These are phyloP conservation scores for Apis dorsata DNA, from an alignment of 1,140 invertebrate species.

Conservation along the genomic window DNA sequence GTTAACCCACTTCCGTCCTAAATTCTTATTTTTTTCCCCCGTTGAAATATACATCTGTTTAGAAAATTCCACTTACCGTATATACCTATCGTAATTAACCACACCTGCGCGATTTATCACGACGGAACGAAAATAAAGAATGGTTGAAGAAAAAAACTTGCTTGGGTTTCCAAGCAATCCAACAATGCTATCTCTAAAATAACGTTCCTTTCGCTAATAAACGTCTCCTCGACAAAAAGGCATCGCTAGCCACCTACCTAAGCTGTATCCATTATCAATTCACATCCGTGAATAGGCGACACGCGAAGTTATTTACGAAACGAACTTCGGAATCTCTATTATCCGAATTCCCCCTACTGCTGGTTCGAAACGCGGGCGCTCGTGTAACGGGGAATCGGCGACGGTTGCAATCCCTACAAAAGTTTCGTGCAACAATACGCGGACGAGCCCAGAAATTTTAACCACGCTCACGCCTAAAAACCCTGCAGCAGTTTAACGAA, in stretches of 20 bases:
- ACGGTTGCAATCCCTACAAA: not conserved
- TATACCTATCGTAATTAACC: not conserved
- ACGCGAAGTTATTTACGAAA: conserved; percentile 10
- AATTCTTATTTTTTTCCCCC: not conserved
- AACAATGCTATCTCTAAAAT: not conserved
- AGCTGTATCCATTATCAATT: not conserved
- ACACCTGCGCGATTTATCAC: not conserved
- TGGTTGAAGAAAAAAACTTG: not conserved
- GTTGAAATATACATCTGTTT: not conserved
- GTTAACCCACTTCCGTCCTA: conserved; percentile 1
- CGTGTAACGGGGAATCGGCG: not conserved
- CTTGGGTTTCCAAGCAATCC: not conserved
- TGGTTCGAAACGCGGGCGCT: not conserved
- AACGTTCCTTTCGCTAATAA: not conserved
- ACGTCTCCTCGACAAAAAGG: not conserved
- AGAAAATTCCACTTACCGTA: not conserved
- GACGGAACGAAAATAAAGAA: not conserved
- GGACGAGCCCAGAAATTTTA: conserved; percentile 23
- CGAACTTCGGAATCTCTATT: not conserved
- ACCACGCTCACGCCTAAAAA: conserved; percentile 16
- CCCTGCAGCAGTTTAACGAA: conserved; percentile 24
- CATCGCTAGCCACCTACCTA: too few relatives aligned
- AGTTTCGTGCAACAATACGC: conserved; percentile 13
- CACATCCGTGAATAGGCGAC: not conserved
- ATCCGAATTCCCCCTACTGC: not conserved